Evolutionary conservation across 1,140 invertebrate genomes (phyloP).

Genomic region (Trichonephila clavata): DNA sequence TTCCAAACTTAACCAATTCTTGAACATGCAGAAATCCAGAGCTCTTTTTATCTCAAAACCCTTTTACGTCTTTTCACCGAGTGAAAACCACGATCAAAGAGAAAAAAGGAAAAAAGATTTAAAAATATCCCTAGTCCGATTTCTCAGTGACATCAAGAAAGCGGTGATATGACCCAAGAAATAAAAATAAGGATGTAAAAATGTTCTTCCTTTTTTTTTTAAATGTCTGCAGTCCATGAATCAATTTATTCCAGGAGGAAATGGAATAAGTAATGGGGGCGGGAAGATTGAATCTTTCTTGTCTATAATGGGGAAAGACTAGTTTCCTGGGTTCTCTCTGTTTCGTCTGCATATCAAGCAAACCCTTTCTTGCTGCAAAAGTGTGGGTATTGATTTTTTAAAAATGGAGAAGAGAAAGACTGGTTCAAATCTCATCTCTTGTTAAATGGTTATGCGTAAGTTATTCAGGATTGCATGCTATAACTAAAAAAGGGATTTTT

Average conservation of each 20-base stretch:
- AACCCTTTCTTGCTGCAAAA: too few relatives aligned
- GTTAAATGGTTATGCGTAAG: background rate
- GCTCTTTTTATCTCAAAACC: background rate
- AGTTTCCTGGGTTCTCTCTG: background rate
- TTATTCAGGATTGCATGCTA: background rate
- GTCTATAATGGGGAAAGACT: background rate
- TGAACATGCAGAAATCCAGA: too few relatives aligned
- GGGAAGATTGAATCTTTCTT: conserved; percentile 13
- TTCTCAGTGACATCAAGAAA: background rate
- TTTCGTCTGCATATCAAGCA: background rate
- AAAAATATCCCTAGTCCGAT: background rate
- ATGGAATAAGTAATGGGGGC: conserved; percentile 18
- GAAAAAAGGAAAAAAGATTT: background rate
- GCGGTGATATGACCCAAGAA: too few relatives aligned
- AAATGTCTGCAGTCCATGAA: background rate
- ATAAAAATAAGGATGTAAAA: background rate
- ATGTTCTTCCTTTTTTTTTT: background rate
- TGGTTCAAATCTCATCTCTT: background rate
- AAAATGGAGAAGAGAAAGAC: background rate
- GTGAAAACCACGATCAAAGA: background rate
- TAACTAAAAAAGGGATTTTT: too few relatives aligned
- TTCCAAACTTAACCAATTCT: too few relatives aligned
- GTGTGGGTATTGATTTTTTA: conserved; percentile 9
- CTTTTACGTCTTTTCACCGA: background rate
- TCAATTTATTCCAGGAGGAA: conserved; percentile 10